phyloP scores from a whole-genome alignment of 2,888 invertebrate genomes.

The Tetragnatha montana region DNA sequence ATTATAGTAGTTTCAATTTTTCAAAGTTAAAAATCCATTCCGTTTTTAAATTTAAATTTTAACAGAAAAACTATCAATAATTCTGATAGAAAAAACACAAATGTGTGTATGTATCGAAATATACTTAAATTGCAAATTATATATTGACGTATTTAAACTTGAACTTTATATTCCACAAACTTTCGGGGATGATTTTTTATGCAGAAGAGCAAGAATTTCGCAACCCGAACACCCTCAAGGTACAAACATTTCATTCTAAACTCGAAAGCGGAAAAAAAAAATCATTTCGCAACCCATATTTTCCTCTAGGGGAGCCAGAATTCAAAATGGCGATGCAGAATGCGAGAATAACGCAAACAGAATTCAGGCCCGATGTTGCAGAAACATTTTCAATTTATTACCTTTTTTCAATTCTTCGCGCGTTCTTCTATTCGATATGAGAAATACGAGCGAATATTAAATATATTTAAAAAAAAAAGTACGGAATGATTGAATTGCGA shows the following conservation, averaged over 20 bases:
- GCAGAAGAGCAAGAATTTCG: no score
- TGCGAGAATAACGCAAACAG: conserved; percentile 6
- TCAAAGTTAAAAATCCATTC: no score
- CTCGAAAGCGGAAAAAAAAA: no score
- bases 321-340: conserved; percentile 26
- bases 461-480: conserved; percentile 9
- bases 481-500: neutral
- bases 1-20: no score
- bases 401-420: conserved; percentile 6
- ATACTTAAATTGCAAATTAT: no score
- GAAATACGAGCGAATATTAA: conserved; percentile 48
- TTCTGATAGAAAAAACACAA: no score
- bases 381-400: conserved; percentile 53
- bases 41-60: no score
- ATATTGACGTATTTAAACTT: no score
- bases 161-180: no score
- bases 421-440: conserved; percentile 6
- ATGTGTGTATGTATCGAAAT: no score
- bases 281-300: conserved; percentile 35
- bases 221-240: neutral
- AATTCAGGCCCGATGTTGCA: conserved; percentile 13
- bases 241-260: neutral
- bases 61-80: no score
- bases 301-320: conserved; percentile 24
- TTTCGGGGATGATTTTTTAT: no score